phyloP scores from a whole-genome alignment of 37 sponge, comb jelly and placozoan species.

The Aplysina aerophoba region DNA sequence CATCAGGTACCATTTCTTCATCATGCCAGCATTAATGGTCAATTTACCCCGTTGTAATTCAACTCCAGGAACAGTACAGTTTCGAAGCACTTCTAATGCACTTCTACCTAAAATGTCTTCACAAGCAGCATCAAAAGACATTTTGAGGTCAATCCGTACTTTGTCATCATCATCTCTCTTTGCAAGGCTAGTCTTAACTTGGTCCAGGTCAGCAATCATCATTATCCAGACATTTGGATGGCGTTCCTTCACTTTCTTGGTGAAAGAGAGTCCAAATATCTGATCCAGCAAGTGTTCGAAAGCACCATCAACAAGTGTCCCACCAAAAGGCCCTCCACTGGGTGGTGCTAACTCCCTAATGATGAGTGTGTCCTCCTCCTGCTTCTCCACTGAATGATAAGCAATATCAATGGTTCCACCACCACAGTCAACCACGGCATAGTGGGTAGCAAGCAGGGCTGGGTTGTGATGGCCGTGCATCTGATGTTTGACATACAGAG shows the following conservation, averaged over 20 bases:
- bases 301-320: slow-evolving; percentile 19
- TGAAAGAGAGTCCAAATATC: background rate
- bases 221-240: slow-evolving; percentile 10
- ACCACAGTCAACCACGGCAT: slow-evolving; percentile 35
- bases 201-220: background rate
- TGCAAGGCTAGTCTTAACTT: background rate
- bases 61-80: background rate
- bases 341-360: slow-evolving; percentile 14
- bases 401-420: slow-evolving; percentile 31
- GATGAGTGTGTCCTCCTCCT: background rate
- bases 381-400: slow-evolving; percentile 16
- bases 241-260: background rate
- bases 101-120: background rate
- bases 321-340: slow-evolving; percentile 34
- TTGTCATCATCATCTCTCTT: background rate
- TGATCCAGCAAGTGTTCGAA: slow-evolving; percentile 1
- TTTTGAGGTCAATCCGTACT: background rate
- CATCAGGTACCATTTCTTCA: no score
- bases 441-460: background rate
- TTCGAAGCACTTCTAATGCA: background rate
- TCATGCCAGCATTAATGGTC: no score
- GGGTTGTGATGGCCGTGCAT: no score
- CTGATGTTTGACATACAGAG: background rate
- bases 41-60: no score
- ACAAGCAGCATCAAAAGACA: background rate